Evolutionary conservation across 2,113 vertebrate species (phyloP), one percentile per base, ranked within the genome.

Genomic region (Chrysemys picta): DNA sequence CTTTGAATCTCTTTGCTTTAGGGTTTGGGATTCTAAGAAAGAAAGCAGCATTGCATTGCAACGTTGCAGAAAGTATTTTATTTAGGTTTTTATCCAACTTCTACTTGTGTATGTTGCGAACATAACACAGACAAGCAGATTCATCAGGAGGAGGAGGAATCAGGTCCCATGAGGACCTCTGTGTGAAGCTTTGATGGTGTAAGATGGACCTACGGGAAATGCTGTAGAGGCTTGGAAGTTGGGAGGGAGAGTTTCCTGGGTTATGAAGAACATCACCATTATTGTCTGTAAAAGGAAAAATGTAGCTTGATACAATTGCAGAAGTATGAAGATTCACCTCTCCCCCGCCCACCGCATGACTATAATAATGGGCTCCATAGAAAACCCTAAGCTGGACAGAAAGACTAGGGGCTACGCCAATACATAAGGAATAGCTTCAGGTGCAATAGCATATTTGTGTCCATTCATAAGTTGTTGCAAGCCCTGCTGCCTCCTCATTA

Each of bases 151-250:
- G 6, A 76, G 38, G 19, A 72, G 38, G 75, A 72, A 38, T 72
- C 8, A 38, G 8, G n/a, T 11, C 65, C 65, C 65, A 72, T 22
- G 65, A 72, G 42, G 75, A 78, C 75, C 6, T 27, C 42, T 78
- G 22, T 16, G 45, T 25, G 75, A 78, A 78, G 25, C 75, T 47
- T 13, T 76, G 38, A 76, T 13, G 10, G 50, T 47, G 42, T 1
- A 4, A 50, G 14, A 16, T 79, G 1, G 0, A 0, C 4, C 81
- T 45, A 19, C 7, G 17, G 50, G n/a, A 42, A 11, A 47, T 80
- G 42, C 75, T 78, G 27, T 47, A 12, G 22, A 29, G 75, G 6
- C 75, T 47, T 47, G 25, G 45, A 78, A 78, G 75, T 24, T 47
- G 7, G 12, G 24, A 78, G 10, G 13, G 45, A 45, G 72, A 78